Evolutionary conservation across 92 coral and sea anemone genomes (phyloP), one percentile per base, ranked within the genome.

Genomic region (Diadumene lineata): DNA sequence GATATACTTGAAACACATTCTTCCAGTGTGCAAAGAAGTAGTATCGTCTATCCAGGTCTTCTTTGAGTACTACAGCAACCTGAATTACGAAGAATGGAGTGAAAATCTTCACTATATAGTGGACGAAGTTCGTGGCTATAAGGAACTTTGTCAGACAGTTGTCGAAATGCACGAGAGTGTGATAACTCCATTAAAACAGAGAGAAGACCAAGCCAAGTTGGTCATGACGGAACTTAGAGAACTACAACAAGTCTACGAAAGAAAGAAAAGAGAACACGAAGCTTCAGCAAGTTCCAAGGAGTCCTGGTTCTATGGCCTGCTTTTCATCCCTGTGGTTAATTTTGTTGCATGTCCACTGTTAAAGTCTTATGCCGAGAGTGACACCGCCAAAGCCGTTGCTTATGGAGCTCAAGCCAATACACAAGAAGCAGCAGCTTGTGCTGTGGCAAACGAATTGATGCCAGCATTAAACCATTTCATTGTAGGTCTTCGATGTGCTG

Each of bases 51-150:
- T 83, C 26, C 79, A 70, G 32, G 85, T 72, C 1, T 87, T 30
- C 67, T 87, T 87, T 69, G 89, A 84, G 79, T 56, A 74, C n/a
- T 87, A 87, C 34, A 70, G 56, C n/a, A 73, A 51, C 31, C 88
- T 87, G 64, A 38, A 38, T 0, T 84, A 31, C 68, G 84, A 88
- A 1, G 84, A 88, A 28, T 84, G 86, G 89, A 11, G 66, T 31
- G 76, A 80, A 23, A 57, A 43, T 43, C 79, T 84, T 4, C 0
- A 64, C 60, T 81, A 88, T 62, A 84, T 88, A 57, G 67, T 75
- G 30, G 60, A 80, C 70, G 89, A 88, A 9, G 58, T 53, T 15
- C 48, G 13, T 38, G 48, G 48, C 48, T 38, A 38, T 76, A 81
- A 66, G 34, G 38, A 82, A 19, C 28, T 72, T 13, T 58, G 68